Conservation (phyloP, 2,888 invertebrate genomes). For the Drosophila multiciliata region DNA sequence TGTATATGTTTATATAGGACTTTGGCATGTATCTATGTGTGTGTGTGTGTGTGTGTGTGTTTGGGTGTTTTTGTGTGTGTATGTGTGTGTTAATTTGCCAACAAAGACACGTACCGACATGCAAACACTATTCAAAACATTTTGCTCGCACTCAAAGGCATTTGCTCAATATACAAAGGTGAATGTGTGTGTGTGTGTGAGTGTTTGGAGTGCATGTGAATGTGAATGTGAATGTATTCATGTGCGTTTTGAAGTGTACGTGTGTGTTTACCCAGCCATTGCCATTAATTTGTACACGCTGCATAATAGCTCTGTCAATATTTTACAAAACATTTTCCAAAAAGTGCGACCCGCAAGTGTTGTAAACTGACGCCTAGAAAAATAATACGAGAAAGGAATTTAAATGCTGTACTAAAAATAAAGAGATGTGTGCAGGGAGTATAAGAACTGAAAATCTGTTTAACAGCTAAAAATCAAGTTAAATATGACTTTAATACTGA, state of each 20-base stretch:
- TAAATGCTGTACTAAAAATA: background rate
- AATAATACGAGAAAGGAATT: background rate
- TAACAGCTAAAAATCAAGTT: background rate
- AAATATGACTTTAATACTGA: background rate
- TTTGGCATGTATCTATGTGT: conserved; percentile 17
- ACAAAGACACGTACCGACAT: conserved; percentile 74
- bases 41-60: conserved; percentile 6
- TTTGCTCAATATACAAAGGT: conserved; percentile 30
- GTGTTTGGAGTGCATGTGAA: conserved; percentile 21
- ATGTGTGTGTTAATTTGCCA: conserved; percentile 74
- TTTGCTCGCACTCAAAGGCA: conserved; percentile 60
- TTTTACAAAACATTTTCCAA: conserved; percentile 69
- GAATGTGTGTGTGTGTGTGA: background rate
- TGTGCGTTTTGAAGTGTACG: conserved; percentile 26
- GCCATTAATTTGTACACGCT: conserved; percentile 74
- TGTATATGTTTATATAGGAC: conserved; percentile 71
- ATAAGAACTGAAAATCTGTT: background rate
- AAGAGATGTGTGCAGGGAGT: background rate
- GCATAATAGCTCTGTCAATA: conserved; percentile 76
- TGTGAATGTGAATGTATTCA: conserved; percentile 27
- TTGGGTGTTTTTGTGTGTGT: conserved; percentile 15
- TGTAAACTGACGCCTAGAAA: conserved; percentile 36
- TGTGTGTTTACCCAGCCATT: conserved; percentile 66
- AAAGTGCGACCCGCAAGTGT: conserved; percentile 50
- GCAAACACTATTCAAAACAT: conserved; percentile 73